Base-by-base conservation (phyloP, 2,888 invertebrate species). In the Drosophila pegasa region DNA sequence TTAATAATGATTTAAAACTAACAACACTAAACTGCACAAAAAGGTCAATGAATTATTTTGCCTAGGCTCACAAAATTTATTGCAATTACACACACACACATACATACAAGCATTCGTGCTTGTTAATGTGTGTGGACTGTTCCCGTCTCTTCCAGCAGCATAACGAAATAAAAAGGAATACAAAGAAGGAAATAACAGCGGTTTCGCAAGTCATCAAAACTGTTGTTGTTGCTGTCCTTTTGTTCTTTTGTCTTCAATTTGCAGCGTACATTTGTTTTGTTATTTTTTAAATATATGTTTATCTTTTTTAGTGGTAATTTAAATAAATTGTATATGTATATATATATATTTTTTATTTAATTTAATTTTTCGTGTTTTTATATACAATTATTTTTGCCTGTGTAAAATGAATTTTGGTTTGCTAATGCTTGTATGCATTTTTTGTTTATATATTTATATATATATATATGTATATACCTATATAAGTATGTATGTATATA, bases 261-360 rank as follows among this genome's bases (percentile, higher is more conserved):
- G 75, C 69, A 78, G 78, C 74, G 52, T 76, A 63, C 73, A 52
- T 77, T 77, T 60, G 50, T 40, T 14, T 41, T 27, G 40, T 35
- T 63, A 12, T 56, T 22, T 51, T 51, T 58, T 59, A 43, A 57
- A 60, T 77, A 62, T 62, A 48, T 75, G 52, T 72, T 50, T 58
- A 59, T 72, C 20, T 27, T 65, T 65, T 65, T 78, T 64, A 45
- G 45, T 65, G 75, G 55, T 71, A 52, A 51, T 78, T 78, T 62
- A 69, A 78, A 70, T 80, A 57, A 45, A n/a, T 60, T 65, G 48
- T 52, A 56, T 27, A 38, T 52, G 3, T 27, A 35, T 55, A 50
- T 50, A n/a, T 50, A n/a, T 18, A 27, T 45, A 20, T 48, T 62
- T 29, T 48, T 60, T 29, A 48, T 45, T 45, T 57, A 35, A 40